Conservation (phyloP, 2,113 vertebrate species). For the Morphnarchus princeps region DNA sequence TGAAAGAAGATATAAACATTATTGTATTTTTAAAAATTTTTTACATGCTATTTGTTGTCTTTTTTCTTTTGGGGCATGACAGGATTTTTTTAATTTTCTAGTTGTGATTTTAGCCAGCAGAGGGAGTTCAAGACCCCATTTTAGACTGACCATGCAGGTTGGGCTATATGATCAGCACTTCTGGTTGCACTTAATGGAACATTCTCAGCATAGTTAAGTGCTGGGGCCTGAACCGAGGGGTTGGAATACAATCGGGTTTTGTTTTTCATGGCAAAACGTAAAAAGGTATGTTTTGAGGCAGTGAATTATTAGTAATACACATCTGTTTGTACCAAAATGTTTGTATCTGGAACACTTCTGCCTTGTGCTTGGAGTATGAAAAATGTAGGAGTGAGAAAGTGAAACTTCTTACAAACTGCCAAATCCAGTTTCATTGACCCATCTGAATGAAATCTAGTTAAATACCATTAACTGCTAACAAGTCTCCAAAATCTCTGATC, state of each 20-base stretch:
- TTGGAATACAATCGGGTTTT: not conserved
- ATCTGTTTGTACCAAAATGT: not conserved
- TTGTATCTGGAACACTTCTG: not conserved
- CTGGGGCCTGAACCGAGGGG: conserved; percentile 9
- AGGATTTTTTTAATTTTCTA: not conserved
- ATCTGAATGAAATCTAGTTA: not conserved
- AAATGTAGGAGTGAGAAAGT: not conserved
- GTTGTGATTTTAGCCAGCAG: not conserved
- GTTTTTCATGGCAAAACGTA: not conserved
- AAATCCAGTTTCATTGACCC: not conserved
- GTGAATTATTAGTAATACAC: not conserved
- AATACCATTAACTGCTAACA: not conserved
- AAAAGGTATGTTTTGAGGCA: not conserved
- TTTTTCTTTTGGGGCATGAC: rapidly evolving
- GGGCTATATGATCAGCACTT: not conserved
- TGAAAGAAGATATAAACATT: not conserved
- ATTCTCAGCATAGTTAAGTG: conserved; percentile 1
- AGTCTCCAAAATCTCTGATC: not conserved
- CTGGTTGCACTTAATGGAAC: conserved; percentile 14
- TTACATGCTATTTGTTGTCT: rapidly evolving
- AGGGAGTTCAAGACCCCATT: not conserved
- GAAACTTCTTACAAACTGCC: not conserved
- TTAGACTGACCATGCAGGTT: not conserved
- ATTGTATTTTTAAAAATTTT: not conserved
- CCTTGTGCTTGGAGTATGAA: not conserved